phyloP scores from a whole-genome alignment of 1,140 invertebrate genomes.

The Hycleus phaleratus region DNA sequence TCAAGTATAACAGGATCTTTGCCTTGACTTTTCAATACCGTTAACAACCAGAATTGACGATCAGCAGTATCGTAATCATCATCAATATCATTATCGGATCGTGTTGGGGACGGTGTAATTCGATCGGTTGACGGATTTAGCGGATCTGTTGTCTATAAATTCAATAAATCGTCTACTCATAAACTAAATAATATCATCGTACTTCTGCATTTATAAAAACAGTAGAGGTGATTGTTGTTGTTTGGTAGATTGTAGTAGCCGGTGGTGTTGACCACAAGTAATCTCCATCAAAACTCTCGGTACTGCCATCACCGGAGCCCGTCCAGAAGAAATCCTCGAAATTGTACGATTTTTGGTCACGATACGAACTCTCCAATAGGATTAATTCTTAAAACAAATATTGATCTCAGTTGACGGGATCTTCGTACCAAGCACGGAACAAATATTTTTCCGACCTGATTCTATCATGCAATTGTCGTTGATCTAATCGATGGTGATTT shows the following conservation, averaged over 20 bases:
- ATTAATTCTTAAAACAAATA: constrained; percentile 31
- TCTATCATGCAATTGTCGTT: background rate
- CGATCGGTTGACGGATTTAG: constrained; percentile 5
- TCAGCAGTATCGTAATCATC: constrained; percentile 42
- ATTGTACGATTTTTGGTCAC: constrained; percentile 47
- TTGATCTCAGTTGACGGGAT: constrained; percentile 2
- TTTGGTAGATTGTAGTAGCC: constrained; percentile 42
- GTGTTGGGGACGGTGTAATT: constrained; percentile 32
- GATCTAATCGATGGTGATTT: background rate
- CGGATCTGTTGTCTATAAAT: constrained; percentile 3
- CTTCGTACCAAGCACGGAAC: constrained; percentile 6
- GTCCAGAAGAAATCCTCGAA: constrained; percentile 83
- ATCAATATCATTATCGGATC: constrained; percentile 11
- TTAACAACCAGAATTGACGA: constrained; percentile 69
- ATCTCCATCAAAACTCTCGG: constrained; percentile 33
- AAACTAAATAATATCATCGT: no score
- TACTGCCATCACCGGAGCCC: constrained; percentile 66
- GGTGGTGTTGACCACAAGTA: constrained; percentile 33
- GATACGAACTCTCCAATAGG: constrained; percentile 31
- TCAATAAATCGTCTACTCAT: no score
- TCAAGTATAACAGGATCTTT: constrained; percentile 38
- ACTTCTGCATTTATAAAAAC: constrained; percentile 44
- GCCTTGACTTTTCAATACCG: constrained; percentile 50
- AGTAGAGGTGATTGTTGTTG: constrained; percentile 54
- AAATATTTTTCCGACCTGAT: background rate